A percentile compares a stretch with the other conserved stretches of the same genome.
phyloP scores from a whole-genome alignment of 2,888 invertebrate species.

The Patella caerulea region DNA sequence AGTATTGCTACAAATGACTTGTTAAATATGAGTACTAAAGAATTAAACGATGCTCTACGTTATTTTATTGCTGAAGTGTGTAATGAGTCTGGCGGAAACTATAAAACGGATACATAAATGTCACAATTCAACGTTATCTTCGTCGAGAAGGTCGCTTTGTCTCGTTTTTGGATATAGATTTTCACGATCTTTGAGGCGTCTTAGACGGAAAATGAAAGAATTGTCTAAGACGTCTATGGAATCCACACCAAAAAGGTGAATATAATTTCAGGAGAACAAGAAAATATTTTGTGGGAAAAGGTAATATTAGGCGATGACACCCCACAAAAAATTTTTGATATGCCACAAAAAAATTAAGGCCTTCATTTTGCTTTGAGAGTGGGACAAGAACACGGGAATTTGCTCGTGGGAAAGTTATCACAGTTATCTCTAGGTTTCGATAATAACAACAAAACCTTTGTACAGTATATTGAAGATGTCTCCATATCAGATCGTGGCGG shows the following conservation, averaged over 20 bases:
- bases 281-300: constrained; percentile 12
- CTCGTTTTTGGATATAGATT: not conserved
- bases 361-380: constrained; percentile 12
- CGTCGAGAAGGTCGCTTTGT: not conserved
- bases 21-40: not conserved
- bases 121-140: not conserved
- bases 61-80: not conserved
- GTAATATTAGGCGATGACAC: constrained; percentile 6
- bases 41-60: not conserved
- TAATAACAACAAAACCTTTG: not conserved
- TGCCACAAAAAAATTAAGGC: not conserved
- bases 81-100: not conserved
- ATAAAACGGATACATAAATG: not conserved
- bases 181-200: not conserved
- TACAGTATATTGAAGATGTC: constrained; percentile 8
- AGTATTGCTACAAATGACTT: not conserved
- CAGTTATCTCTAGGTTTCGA: not conserved
- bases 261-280: constrained; percentile 7
- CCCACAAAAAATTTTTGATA: not conserved
- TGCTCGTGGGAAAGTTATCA: not conserved
- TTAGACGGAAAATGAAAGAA: not conserved
- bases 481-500: constrained; percentile 8
- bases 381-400: constrained; percentile 12
- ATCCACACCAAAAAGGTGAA: not conserved
- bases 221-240: not conserved